These are phyloP conservation scores for Drosophila putrida DNA, from an alignment of 2,888 invertebrate genomes.

Conservation along the genomic window DNA sequence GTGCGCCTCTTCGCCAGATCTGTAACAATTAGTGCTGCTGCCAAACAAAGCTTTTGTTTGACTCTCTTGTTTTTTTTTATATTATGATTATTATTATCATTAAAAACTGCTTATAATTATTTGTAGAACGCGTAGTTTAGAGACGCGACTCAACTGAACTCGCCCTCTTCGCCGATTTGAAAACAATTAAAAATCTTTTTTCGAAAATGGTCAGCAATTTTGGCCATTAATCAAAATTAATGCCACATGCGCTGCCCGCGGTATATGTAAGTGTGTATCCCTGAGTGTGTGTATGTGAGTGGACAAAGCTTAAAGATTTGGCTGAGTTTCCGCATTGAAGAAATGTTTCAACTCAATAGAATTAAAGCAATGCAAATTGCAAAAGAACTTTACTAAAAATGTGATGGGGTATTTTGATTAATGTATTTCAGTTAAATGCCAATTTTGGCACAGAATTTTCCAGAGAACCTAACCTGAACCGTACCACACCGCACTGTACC, in stretches of 20 bases:
- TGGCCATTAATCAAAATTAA: slow-evolving; percentile 84
- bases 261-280: slow-evolving; percentile 17
- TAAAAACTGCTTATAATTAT: slow-evolving; percentile 81
- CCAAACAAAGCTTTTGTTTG: slow-evolving; percentile 67
- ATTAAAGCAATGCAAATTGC: slow-evolving; percentile 62
- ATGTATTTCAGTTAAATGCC: slow-evolving; percentile 71
- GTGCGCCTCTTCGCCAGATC: slow-evolving; percentile 74
- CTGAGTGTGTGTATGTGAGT: slow-evolving; percentile 17
- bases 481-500: slow-evolving; percentile 3
- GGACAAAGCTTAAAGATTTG: slow-evolving; percentile 32
- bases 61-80: slow-evolving; percentile 43
- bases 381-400: slow-evolving; percentile 43
- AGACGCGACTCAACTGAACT: slow-evolving; percentile 48
- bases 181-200: slow-evolving; percentile 74
- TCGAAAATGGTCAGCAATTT: slow-evolving; percentile 73
- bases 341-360: slow-evolving; percentile 39
- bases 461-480: slow-evolving; percentile 16
- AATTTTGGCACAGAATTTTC: slow-evolving; percentile 73
- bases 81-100: slow-evolving; percentile 55
- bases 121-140: slow-evolving; percentile 74
- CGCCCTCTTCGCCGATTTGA: slow-evolving; percentile 75
- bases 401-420: slow-evolving; percentile 55
- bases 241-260: slow-evolving; percentile 75
- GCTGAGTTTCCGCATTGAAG: slow-evolving; percentile 72
- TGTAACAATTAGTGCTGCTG: slow-evolving; percentile 80